Evolutionary conservation across 2,888 invertebrate genomes (phyloP), one percentile per base, ranked within the genome.

Genomic region (Drosophila merina): DNA sequence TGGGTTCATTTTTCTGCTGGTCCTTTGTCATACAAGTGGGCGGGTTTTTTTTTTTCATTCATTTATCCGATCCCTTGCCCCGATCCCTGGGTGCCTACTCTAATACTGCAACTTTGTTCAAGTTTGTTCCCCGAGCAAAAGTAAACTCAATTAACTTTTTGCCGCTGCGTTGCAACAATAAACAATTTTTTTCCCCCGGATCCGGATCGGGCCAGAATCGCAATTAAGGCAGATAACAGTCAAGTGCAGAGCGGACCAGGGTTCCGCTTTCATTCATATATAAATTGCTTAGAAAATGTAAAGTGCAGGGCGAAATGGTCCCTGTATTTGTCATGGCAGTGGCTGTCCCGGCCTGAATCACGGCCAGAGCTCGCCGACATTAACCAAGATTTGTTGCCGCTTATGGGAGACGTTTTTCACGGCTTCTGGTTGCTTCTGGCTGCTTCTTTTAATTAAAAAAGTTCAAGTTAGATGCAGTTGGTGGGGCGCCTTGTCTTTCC

Each of bases 71-170:
- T 47, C 31, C 33, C 50, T 40, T 2, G 1, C 20, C 20, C 63
- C 36, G 36, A 47, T 47, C 31, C 33, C 50, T 40, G 20, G 20
- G 52, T 30, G 59, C 72, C 59, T 58, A 36, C 76, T 64, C 74
- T 76, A 85, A 78, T 87, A 81, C 83, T 73, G 74, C 74, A 86
- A 86, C 86, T 88, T 85, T 86, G 80, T 86, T 86, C 86, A 86
- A 84, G 80, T 77, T 82, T 82, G 85, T 79, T 74, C 76, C 66
- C 62, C 72, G 70, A 69, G 88, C 77, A 57, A 80, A 88, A 86
- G 86, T 84, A 85, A 85, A 85, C 84, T 88, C 76, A 85, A 85
- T 85, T 85, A 85, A 85, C 88, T 85, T 85, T 88, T 86, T 88
- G 79, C 88, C 60, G 69, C 59, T 68, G 56, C 55, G 58, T 56